Percentiles rank a stretch among this genome's conserved stretches.
Conservation (phyloP, 2,888 invertebrate species). For the Plebejus melissa region DNA sequence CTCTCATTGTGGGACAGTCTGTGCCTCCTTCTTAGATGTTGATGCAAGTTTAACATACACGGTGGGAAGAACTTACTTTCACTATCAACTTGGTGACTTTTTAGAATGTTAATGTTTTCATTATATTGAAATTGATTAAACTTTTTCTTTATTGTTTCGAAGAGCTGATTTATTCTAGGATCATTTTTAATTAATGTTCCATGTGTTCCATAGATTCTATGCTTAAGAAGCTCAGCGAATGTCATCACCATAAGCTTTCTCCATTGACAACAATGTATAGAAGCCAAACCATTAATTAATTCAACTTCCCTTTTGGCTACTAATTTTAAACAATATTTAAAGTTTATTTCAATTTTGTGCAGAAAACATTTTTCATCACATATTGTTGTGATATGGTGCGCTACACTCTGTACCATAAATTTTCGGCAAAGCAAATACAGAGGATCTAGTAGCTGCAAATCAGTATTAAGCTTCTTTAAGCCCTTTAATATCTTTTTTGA, state of each 20-base stretch:
- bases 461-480: constrained; percentile 47
- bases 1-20: constrained; percentile 81
- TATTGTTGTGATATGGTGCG: constrained; percentile 51
- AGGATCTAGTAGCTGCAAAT: constrained; percentile 45
- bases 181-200: constrained; percentile 52
- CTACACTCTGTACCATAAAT: constrained; percentile 55
- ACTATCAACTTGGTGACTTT: constrained; percentile 61
- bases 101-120: constrained; percentile 40
- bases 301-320: constrained; percentile 74
- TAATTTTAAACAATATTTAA: constrained; percentile 74
- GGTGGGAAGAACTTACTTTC: constrained; percentile 75
- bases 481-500: constrained; percentile 56
- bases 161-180: constrained; percentile 55
- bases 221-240: constrained; percentile 63
- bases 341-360: constrained; percentile 68
- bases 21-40: constrained; percentile 73
- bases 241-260: constrained; percentile 67
- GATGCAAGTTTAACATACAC: constrained; percentile 82
- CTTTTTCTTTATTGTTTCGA: constrained; percentile 46
- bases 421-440: constrained; percentile 54
- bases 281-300: constrained; percentile 70
- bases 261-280: constrained; percentile 79
- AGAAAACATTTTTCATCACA: constrained; percentile 48
- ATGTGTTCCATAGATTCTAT: constrained; percentile 50
- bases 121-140: constrained; percentile 39